These are phyloP conservation scores for Odontamblyopus lacepedii DNA, from an alignment of 2,797 vertebrate genomes.

Conservation along the genomic window DNA sequence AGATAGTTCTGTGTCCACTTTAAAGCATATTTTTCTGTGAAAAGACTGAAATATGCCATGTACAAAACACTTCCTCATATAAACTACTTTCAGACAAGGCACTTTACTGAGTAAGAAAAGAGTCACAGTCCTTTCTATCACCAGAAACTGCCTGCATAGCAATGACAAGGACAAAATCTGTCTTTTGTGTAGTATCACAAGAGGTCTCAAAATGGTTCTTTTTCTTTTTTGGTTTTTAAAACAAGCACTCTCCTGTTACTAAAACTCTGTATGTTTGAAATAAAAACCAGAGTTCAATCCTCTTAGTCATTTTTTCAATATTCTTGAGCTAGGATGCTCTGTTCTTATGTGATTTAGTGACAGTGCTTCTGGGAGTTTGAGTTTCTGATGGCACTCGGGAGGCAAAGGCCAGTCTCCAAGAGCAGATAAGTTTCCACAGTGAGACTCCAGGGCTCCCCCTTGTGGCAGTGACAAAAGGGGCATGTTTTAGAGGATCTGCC, in stretches of 20 bases:
- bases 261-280: conserved; percentile 70
- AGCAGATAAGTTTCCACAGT: conserved; percentile 62
- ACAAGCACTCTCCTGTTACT: conserved; percentile 77
- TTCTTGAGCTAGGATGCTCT: conserved; percentile 39
- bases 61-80: conserved; percentile 91
- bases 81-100: conserved; percentile 98
- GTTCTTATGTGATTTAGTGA: conserved; percentile 54
- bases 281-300: conserved; percentile 69
- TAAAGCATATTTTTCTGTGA: conserved; percentile 85
- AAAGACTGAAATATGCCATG: conserved; percentile 88
- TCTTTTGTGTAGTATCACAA: conserved; percentile 67
- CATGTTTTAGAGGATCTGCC: conserved; percentile 55
- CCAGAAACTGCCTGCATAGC: conserved; percentile 90
- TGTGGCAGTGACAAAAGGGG: conserved; percentile 58
- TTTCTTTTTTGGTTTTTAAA: conserved; percentile 74
- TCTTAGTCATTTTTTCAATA: conserved; percentile 61
- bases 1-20: conserved; percentile 78
- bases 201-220: conserved; percentile 36
- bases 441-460: conserved; percentile 57
- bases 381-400: conserved; percentile 62
- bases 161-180: conserved; percentile 73
- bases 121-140: conserved; percentile 84
- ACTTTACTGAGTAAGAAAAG: conserved; percentile 94
- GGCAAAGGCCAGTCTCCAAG: conserved; percentile 53
- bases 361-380: conserved; percentile 67